phyloP scores from a whole-genome alignment of 1,140 invertebrate genomes.

The Calliphora vicina region DNA sequence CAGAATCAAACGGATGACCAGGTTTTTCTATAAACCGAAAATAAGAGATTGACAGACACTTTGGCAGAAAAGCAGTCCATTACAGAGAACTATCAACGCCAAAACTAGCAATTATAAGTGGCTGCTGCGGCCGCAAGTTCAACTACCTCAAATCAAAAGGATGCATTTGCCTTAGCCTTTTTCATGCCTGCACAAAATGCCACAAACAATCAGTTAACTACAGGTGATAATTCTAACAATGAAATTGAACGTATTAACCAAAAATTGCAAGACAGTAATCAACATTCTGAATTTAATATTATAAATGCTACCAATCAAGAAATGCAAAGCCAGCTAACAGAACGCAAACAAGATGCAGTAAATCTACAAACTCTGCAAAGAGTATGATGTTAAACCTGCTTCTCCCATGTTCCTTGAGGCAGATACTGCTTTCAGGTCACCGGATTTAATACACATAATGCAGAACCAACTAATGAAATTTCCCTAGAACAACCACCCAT shows the following conservation, averaged over 20 bases:
- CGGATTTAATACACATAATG: constrained; percentile 48
- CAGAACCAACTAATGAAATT: neutral
- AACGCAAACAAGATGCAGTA: constrained; percentile 37
- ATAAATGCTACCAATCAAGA: constrained; percentile 33
- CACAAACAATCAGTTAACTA: neutral
- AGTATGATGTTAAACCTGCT: constrained; percentile 39
- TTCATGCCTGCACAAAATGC: neutral
- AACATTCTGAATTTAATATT: constrained; percentile 38
- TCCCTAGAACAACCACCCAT: constrained; percentile 46
- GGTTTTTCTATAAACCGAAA: constrained; percentile 60
- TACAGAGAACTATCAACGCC: constrained; percentile 52
- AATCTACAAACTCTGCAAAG: constrained; percentile 25
- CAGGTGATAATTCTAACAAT: neutral
- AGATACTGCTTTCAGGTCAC: constrained; percentile 46
- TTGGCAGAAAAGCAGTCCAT: constrained; percentile 54
- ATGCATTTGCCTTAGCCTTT: constrained; percentile 39
- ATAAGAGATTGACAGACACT: constrained; percentile 55
- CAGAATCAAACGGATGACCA: constrained; percentile 62
- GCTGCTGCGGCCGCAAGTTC: constrained; percentile 20
- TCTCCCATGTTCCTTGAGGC: constrained; percentile 52
- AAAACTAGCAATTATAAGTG: constrained; percentile 49
- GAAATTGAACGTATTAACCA: constrained; percentile 31
- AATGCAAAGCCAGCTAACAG: constrained; percentile 35
- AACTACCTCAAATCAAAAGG: neutral
- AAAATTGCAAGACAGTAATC: constrained; percentile 37